phyloP scores from a whole-genome alignment of 2,797 vertebrate species.

The Eospalax fontanierii region DNA sequence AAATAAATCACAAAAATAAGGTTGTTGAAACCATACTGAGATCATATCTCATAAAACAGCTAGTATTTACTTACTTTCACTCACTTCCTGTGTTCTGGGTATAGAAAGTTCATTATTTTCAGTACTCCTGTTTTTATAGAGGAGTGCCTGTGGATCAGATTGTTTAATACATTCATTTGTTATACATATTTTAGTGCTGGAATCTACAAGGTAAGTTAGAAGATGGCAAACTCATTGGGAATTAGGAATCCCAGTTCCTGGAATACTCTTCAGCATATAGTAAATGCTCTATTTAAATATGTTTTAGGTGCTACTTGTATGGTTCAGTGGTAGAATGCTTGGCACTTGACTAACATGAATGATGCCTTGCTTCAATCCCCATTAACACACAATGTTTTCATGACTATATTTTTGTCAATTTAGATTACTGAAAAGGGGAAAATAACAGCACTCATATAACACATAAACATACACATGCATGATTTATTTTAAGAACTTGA shows the following conservation, averaged over 20 bases:
- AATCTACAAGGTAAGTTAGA: background rate
- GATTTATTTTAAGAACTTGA: background rate
- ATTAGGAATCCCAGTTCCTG: background rate
- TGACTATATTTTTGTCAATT: background rate
- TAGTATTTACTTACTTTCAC: background rate
- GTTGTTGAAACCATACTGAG: slow-evolving; percentile 20
- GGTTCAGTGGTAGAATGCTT: background rate
- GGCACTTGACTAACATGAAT: background rate
- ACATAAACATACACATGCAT: background rate
- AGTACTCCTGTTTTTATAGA: background rate
- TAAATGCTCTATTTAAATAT: background rate
- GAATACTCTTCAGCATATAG: background rate
- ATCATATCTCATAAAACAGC: background rate
- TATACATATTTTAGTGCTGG: background rate
- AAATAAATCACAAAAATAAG: slow-evolving; percentile 25
- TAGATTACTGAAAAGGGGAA: background rate
- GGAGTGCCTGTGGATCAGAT: background rate
- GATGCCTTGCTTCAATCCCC: background rate
- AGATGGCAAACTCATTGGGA: slow-evolving; percentile 1
- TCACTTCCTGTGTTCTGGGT: background rate
- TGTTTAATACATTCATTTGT: background rate
- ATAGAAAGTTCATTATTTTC: slow-evolving; percentile 24
- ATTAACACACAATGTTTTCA: background rate
- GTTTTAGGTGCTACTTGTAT: background rate
- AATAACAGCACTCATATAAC: background rate